A percentile compares a stretch with the other conserved stretches of the same genome.
Evolutionary conservation across 2,888 invertebrate genomes (phyloP).

Genomic region (Trichacis sp.): DNA sequence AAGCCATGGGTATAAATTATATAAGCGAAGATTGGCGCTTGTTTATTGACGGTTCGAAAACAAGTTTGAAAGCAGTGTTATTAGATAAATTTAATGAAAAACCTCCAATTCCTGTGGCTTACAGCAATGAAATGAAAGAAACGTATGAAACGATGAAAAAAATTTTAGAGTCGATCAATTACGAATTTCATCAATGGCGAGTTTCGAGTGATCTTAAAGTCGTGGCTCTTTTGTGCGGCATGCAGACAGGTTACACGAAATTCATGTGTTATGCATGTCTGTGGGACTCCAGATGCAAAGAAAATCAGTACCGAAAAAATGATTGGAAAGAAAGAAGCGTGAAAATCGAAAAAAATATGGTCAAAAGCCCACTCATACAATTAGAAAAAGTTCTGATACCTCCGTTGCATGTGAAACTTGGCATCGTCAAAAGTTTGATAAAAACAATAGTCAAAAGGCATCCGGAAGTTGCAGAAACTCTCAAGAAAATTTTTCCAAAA

Average conservation of each 20-base stretch:
- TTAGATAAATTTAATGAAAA: too few species aligned
- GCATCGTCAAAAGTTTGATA: too few species aligned
- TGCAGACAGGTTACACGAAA: too few species aligned
- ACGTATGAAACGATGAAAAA: constrained; percentile 52
- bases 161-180: constrained; percentile 45
- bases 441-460: too few species aligned
- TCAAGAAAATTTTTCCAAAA: too few species aligned
- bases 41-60: constrained; percentile 47
- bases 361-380: not conserved
- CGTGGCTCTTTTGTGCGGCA: constrained; percentile 47
- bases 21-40: constrained; percentile 41
- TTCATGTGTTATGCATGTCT: constrained; percentile 29
- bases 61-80: constrained; percentile 47
- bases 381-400: not conserved
- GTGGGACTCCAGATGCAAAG: constrained; percentile 20
- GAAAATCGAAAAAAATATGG: not conserved
- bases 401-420: not conserved
- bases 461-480: too few species aligned
- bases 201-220: constrained; percentile 56
- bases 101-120: constrained; percentile 50
- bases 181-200: constrained; percentile 48
- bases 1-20: constrained; percentile 22
- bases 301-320: constrained; percentile 10
- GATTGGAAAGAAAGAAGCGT: not conserved
- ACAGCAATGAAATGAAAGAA: constrained; percentile 53